phyloP scores from a whole-genome alignment of 2,888 invertebrate genomes.

The Rotaria socialis region DNA sequence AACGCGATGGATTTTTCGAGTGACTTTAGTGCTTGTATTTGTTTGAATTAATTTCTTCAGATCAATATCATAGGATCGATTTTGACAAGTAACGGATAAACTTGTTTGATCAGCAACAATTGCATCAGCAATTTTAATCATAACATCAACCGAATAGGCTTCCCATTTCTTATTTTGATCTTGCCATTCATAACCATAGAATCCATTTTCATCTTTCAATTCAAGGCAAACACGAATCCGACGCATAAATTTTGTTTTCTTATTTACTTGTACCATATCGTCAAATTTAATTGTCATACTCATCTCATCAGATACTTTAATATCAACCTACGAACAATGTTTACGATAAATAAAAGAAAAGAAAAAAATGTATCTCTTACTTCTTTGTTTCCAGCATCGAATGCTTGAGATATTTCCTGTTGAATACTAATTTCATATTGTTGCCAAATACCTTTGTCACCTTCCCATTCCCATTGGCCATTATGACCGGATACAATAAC shows the following conservation, averaged over 20 bases:
- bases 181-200: conserved; percentile 16
- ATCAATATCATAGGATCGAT: conserved; percentile 37
- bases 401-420: conserved; percentile 1
- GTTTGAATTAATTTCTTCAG: conserved; percentile 38
- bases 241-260: conserved; percentile 24
- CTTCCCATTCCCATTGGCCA: conserved; percentile 30
- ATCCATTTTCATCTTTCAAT: not conserved
- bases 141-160: not conserved
- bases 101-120: not conserved
- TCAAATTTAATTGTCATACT: conserved; percentile 12
- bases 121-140: conserved; percentile 28
- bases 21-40: conserved; percentile 35
- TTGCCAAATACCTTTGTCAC: conserved; percentile 25
- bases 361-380: not conserved
- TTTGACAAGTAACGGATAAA: not conserved
- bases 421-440: conserved; percentile 9
- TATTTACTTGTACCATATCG: conserved; percentile 5
- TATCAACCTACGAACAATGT: not conserved
- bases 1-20: conserved; percentile 35
- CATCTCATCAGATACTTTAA: not conserved
- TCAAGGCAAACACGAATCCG: not conserved
- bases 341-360: too few species aligned
- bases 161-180: conserved; percentile 30
- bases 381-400: not conserved
- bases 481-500: not conserved